Conservation (phyloP, 2,797 vertebrate species). For the Meda fulgida region DNA sequence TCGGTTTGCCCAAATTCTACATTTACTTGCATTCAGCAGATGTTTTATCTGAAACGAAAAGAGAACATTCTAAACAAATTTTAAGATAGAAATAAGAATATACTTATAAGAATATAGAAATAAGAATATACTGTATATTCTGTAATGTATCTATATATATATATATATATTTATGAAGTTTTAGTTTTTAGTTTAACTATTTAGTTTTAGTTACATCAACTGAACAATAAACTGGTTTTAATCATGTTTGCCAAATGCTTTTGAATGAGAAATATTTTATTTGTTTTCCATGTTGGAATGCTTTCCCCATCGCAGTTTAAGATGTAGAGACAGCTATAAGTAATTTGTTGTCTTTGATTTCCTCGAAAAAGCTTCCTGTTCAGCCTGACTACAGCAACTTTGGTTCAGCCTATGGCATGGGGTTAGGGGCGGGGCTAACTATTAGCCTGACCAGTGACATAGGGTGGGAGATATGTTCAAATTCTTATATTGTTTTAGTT, state of each 20-base stretch:
- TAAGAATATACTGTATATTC: neutral
- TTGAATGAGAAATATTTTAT: neutral
- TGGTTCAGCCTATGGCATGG: neutral
- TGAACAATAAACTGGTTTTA: neutral
- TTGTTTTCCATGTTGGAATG: neutral
- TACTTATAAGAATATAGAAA: too few relatives aligned
- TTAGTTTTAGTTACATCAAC: neutral
- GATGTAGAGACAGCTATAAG: neutral
- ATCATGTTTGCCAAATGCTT: conserved; percentile 1
- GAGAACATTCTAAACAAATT: neutral
- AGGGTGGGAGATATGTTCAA: neutral
- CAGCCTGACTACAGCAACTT: neutral
- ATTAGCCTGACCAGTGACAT: neutral
- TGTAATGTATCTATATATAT: too few relatives aligned
- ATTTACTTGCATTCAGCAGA: neutral
- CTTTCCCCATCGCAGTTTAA: neutral
- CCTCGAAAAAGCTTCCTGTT: neutral
- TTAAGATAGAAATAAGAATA: too few relatives aligned
- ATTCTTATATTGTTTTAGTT: neutral
- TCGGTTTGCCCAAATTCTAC: neutral
- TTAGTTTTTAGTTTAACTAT: neutral
- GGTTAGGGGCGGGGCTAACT: neutral
- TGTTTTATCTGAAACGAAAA: neutral
- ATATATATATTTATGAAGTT: too few relatives aligned
- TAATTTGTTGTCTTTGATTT: neutral